These are phyloP conservation scores for Accipiter virgatus DNA, from an alignment of 2,113 vertebrate genomes.

Conservation along the genomic window DNA sequence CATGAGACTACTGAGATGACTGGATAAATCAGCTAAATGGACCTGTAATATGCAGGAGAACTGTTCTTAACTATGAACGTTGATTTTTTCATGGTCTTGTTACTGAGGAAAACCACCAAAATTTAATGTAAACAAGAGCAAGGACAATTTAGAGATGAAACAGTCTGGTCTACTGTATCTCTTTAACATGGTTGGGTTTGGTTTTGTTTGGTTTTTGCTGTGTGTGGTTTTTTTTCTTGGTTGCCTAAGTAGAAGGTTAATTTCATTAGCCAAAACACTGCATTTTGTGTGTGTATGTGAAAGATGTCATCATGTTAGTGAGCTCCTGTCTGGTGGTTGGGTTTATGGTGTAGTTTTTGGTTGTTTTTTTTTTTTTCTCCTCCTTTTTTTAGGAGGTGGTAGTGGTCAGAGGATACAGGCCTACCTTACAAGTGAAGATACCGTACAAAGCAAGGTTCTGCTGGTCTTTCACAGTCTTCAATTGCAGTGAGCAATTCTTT, in stretches of 20 bases:
- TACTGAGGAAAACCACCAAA: neutral
- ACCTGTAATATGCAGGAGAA: neutral
- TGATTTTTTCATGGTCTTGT: neutral
- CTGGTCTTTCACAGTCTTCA: neutral
- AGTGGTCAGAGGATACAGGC: neutral
- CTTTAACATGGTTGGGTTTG: neutral
- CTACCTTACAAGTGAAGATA: neutral
- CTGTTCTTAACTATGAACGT: neutral
- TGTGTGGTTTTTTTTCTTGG: neutral
- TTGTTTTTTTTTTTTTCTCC: fast-evolving
- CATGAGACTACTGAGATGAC: neutral
- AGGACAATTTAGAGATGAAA: neutral
- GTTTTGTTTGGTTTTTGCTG: neutral
- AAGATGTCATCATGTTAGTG: neutral
- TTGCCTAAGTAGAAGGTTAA: neutral
- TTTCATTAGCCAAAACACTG: neutral
- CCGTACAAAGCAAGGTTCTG: neutral
- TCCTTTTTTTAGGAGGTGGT: neutral
- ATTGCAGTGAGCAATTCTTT: neutral
- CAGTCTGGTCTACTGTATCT: neutral
- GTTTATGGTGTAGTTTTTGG: neutral
- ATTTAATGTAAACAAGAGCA: neutral
- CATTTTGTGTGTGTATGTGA: neutral
- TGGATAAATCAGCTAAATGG: neutral
- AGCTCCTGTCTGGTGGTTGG: neutral